A percentile compares a stretch with the other conserved stretches of the same genome.
Evolutionary conservation across 2,797 vertebrate genomes (phyloP).

Genomic region (Yasuhikotakia modesta): DNA sequence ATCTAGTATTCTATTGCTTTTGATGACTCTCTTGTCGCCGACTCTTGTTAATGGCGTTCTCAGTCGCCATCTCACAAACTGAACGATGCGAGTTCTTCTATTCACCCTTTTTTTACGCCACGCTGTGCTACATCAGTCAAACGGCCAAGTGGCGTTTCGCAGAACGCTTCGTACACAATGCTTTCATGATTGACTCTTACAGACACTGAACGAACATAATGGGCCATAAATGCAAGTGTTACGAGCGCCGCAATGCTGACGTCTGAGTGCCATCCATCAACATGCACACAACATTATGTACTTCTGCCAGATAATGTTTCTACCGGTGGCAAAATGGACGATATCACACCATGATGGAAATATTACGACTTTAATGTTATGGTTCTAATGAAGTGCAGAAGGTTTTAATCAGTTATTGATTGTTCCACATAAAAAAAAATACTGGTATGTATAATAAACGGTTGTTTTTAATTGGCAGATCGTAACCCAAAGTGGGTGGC

Average conservation of each 20-base stretch:
- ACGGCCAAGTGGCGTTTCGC: slow-evolving; percentile 5
- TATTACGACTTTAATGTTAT: not conserved
- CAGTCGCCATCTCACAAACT: slow-evolving; percentile 17
- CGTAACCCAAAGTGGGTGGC: too few species aligned
- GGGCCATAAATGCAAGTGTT: slow-evolving; percentile 24
- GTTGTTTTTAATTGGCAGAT: not conserved
- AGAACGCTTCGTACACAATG: slow-evolving; percentile 35
- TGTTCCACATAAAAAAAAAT: not conserved
- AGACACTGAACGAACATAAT: slow-evolving; percentile 31
- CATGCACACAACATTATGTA: slow-evolving; percentile 50
- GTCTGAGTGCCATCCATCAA: slow-evolving; percentile 37
- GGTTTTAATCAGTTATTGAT: not conserved
- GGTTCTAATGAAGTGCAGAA: too few species aligned
- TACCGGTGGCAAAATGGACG: slow-evolving; percentile 25
- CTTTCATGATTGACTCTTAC: slow-evolving; percentile 39
- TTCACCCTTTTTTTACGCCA: slow-evolving; percentile 18
- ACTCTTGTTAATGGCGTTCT: slow-evolving; percentile 10
- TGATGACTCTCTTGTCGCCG: slow-evolving; percentile 2
- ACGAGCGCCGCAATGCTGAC: slow-evolving; percentile 48
- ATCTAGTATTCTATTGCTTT: not conserved
- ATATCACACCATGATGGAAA: not conserved
- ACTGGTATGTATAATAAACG: not conserved
- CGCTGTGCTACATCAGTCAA: slow-evolving; percentile 35
- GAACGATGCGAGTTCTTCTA: slow-evolving; percentile 4
- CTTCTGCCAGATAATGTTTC: slow-evolving; percentile 53